These are phyloP conservation scores for Pachyramphus minor DNA, from an alignment of 2,113 vertebrate species.

Conservation along the genomic window DNA sequence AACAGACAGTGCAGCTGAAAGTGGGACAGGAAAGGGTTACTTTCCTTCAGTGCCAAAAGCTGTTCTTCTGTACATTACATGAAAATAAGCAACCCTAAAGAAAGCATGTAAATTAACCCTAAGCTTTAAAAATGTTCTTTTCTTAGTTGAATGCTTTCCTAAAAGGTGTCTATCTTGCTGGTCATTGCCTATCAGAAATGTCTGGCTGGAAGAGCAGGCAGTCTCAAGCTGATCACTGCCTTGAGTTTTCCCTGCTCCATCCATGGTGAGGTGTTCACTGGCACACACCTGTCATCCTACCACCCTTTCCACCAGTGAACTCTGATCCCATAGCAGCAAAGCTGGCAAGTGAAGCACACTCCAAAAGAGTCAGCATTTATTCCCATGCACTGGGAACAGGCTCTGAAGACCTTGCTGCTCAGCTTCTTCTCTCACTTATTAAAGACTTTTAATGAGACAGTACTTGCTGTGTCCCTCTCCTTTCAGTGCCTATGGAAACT, in stretches of 20 bases:
- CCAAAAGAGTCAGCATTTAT: not conserved
- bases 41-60: not conserved
- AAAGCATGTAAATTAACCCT: not conserved
- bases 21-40: not conserved
- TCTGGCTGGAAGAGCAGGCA: not conserved
- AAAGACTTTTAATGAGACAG: not conserved
- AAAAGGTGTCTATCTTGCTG: not conserved
- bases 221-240: not conserved
- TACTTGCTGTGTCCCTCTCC: not conserved
- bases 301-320: not conserved
- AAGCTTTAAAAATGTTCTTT: not conserved
- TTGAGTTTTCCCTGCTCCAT: not conserved
- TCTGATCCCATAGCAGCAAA: not conserved
- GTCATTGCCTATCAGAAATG: not conserved
- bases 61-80: not conserved
- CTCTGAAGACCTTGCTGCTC: not conserved
- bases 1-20: not conserved
- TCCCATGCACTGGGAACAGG: not conserved
- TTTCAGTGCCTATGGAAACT: not conserved
- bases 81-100: not conserved
- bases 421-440: not conserved
- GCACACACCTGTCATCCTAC: not conserved
- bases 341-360: accelerated
- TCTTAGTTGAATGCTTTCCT: not conserved
- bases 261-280: not conserved